Percentiles rank a stretch among this genome's conserved stretches.
Evolutionary conservation across 2,888 invertebrate genomes (phyloP).

Genomic region (Carabus problematicus): DNA sequence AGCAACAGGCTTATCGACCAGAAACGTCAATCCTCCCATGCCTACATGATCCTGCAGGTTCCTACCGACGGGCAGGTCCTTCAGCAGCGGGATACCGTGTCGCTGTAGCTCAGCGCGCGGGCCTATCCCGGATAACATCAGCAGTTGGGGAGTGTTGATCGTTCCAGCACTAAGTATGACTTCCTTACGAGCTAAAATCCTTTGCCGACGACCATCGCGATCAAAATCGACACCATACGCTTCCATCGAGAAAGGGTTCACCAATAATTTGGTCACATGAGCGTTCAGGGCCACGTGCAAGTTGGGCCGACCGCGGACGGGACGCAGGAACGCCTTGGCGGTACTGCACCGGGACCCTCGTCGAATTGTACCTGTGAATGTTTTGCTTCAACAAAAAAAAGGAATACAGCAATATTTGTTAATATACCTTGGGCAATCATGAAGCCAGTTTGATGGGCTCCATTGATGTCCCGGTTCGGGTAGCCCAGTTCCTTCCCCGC

Average conservation of each 20-base stretch:
- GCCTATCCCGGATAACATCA: constrained; percentile 84
- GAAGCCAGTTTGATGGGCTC: constrained; percentile 81
- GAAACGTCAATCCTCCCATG: constrained; percentile 81
- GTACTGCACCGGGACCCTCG: too few species aligned
- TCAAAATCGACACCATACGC: constrained; percentile 83
- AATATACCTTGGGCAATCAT: constrained; percentile 87
- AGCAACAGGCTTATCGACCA: constrained; percentile 83
- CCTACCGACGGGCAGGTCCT: constrained; percentile 76
- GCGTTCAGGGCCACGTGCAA: constrained; percentile 82
- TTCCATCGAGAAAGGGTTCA: constrained; percentile 76
- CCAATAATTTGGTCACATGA: constrained; percentile 77
- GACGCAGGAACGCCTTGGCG: constrained; percentile 85
- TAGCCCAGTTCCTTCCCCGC: constrained; percentile 85
- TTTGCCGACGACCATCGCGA: constrained; percentile 73
- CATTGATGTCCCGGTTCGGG: constrained; percentile 83
- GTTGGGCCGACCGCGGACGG: constrained; percentile 77
- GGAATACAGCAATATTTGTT: too few species aligned
- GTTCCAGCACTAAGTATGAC: constrained; percentile 89
- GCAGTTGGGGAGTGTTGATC: constrained; percentile 88
- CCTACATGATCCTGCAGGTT: constrained; percentile 90
- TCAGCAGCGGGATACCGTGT: constrained; percentile 75
- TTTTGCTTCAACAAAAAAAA: too few species aligned
- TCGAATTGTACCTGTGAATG: too few species aligned
- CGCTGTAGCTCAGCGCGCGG: constrained; percentile 73
- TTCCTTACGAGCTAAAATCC: constrained; percentile 79